Evolutionary conservation across 2,888 invertebrate species (phyloP).

Genomic region (Orthosia gothica): DNA sequence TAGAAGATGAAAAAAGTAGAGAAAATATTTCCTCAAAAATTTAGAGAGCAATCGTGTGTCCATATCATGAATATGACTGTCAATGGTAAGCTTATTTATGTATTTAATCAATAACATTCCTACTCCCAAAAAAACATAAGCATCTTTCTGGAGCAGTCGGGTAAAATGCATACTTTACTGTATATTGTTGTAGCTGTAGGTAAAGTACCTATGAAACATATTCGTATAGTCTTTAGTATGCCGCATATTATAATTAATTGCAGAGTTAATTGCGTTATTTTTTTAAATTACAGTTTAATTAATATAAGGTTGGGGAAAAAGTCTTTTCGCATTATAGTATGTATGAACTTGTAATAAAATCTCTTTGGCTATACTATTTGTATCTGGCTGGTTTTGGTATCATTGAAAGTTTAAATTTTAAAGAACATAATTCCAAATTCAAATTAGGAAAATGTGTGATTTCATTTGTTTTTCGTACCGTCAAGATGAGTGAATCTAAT

Average conservation of each 20-base stretch:
- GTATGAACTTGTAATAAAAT: too few relatives aligned
- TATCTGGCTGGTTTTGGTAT: too few relatives aligned
- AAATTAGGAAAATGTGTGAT: too few relatives aligned
- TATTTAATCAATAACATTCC: not conserved
- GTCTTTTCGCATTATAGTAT: too few relatives aligned
- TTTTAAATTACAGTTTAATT: slow-evolving; percentile 15
- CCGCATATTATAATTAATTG: slow-evolving; percentile 31
- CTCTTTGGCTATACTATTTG: too few relatives aligned
- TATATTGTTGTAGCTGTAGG: not conserved
- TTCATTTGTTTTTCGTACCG: too few relatives aligned
- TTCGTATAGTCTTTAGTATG: not conserved
- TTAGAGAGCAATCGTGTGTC: slow-evolving; percentile 5
- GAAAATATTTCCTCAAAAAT: not conserved
- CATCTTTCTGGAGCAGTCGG: not conserved
- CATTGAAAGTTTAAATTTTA: too few relatives aligned
- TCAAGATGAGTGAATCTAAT: too few relatives aligned
- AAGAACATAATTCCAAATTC: too few relatives aligned
- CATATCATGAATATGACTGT: slow-evolving; percentile 21
- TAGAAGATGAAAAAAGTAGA: not conserved
- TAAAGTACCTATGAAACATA: not conserved
- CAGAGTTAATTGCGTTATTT: slow-evolving; percentile 26
- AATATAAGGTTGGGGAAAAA: too few relatives aligned
- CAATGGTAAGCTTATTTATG: not conserved
- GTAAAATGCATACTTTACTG: not conserved
- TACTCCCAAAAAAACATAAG: not conserved